A percentile compares a stretch with the other conserved stretches of the same genome.
Evolutionary conservation across 2,888 invertebrate genomes (phyloP).

Genomic region (Scaptomyza polygonia): DNA sequence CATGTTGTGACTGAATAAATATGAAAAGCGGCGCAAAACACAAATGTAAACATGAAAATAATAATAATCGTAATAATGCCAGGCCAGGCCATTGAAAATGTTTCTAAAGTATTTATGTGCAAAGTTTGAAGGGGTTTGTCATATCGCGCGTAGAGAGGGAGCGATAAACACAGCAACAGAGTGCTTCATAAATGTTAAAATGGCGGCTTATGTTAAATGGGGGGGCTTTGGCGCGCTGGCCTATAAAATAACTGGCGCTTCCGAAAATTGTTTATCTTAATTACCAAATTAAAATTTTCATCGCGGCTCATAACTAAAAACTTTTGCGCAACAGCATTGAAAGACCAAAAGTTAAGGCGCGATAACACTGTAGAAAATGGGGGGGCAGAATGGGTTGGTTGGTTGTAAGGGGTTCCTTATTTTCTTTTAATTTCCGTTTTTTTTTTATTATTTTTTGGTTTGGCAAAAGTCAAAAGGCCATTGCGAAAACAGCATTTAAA

Average conservation of each 20-base stretch:
- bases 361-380: background rate
- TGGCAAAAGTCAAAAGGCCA: constrained; percentile 59
- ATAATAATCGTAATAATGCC: constrained; percentile 46
- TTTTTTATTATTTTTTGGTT: constrained; percentile 36
- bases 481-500: constrained; percentile 49
- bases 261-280: constrained; percentile 79
- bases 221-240: constrained; percentile 7
- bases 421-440: too few species aligned
- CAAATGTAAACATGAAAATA: constrained; percentile 49
- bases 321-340: constrained; percentile 48
- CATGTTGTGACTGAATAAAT: constrained; percentile 12
- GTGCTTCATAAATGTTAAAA: constrained; percentile 16
- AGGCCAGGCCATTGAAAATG: background rate
- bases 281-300: constrained; percentile 81
- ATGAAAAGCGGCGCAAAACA: constrained; percentile 11
- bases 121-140: constrained; percentile 69
- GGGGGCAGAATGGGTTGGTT: constrained; percentile 1
- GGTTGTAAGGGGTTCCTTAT: constrained; percentile 18
- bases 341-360: constrained; percentile 46
- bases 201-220: background rate
- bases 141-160: background rate
- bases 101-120: constrained; percentile 55
- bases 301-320: constrained; percentile 59
- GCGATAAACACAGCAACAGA: background rate
- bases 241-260: constrained; percentile 65